Base-by-base conservation (phyloP, 64 coral and sea anemone genomes). In the Orbicella faveolata region DNA sequence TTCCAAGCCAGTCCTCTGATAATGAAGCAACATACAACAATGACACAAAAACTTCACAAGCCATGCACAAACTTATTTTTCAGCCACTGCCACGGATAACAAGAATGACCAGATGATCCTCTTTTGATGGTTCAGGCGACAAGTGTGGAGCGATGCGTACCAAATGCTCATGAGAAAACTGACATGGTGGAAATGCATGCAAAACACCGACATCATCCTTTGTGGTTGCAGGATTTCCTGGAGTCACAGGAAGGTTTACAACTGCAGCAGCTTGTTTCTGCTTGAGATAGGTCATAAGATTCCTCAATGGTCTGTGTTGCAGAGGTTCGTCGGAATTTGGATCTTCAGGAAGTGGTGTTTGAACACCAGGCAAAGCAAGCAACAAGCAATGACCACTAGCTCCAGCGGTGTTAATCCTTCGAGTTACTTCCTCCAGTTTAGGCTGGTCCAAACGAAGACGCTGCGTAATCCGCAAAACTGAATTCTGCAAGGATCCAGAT, bases 151-250 rank as follows among this genome's bases (percentile, higher is more conserved):
- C 97, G 91, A 99, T 99, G 62, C 94, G 91, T 61, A 96, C 83
- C 78, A 99, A 90, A 91, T 99, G 97, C 65, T 99, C 97, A 94
- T 99, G 97, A 52, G 97, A 99, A 89, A 96, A 99, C 68, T 99
- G 97, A 73, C 97, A 99, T 16, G 97, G 97, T 51, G 97, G 97
- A 87, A 99, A 99, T 76, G 97, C 97, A 96, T 99, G 97, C 79
- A 99, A 94, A 34, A 99, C 97, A 75, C 97, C 97, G 63, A 93
- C 67, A 79, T 99, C 97, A 80, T 99, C 97, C 77, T 91, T 99
- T 78, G 91, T 76, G 12, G 86, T 88, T 82, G 93, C 87, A 57
- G 94, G 87, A 74, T 92, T 93, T 79, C 88, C 81, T 74, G 90
- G 91, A 54, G 77, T 77, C 68, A 89, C 91, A 90, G 94, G 94